Evolutionary conservation across 2,888 invertebrate species (phyloP).

Genomic region (Mellilla xanthometata): DNA sequence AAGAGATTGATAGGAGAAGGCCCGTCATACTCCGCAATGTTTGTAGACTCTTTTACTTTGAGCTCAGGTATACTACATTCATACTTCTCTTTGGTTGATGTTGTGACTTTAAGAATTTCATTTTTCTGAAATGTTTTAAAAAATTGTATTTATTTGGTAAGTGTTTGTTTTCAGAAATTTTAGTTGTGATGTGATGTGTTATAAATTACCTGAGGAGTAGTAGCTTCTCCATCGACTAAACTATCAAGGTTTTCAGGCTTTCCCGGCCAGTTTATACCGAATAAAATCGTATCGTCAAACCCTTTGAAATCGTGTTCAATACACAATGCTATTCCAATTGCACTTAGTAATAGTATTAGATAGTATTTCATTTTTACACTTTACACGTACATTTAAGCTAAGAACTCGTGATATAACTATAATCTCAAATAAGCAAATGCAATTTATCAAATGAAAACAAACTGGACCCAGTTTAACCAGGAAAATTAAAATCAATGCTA

Average conservation of each 20-base stretch:
- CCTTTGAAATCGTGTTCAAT: conserved; percentile 86
- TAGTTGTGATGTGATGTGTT: too few species aligned
- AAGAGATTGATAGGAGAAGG: conserved; percentile 90
- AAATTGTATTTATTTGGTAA: neutral
- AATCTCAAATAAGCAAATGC: too few species aligned
- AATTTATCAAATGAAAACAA: too few species aligned
- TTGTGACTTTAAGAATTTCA: conserved; percentile 86
- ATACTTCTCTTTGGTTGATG: conserved; percentile 91
- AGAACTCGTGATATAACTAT: neutral
- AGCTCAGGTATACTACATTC: conserved; percentile 90
- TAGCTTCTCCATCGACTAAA: conserved; percentile 48
- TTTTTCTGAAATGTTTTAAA: conserved; percentile 49
- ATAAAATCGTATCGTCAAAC: conserved; percentile 92
- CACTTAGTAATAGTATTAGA: conserved; percentile 46
- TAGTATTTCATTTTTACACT: conserved; percentile 50
- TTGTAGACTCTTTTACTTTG: conserved; percentile 74
- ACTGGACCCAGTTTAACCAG: too few species aligned
- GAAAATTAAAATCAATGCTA: too few species aligned
- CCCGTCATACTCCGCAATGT: conserved; percentile 85
- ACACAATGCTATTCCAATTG: conserved; percentile 43
- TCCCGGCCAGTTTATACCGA: conserved; percentile 91
- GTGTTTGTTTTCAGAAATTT: too few species aligned
- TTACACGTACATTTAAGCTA: conserved; percentile 31
- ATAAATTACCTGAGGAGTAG: conserved; percentile 46
- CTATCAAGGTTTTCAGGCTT: conserved; percentile 44